phyloP scores from a whole-genome alignment of 2,888 invertebrate genomes.

The Oscheius sp. region DNA sequence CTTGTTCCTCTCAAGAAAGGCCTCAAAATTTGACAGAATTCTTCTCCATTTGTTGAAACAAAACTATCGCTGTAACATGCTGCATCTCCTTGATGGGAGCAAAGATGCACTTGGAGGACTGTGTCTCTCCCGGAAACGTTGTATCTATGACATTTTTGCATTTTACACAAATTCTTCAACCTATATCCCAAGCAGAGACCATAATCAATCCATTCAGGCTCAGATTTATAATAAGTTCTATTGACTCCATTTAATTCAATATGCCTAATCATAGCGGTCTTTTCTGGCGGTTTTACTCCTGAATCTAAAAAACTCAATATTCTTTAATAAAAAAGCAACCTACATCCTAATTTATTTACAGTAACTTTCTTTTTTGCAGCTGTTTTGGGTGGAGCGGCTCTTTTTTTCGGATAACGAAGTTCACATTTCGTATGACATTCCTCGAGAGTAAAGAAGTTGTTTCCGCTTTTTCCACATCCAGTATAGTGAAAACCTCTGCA shows the following conservation, averaged over 20 bases:
- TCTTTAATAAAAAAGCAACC: background rate
- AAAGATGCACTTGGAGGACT: constrained; percentile 58
- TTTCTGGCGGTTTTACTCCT: constrained; percentile 42
- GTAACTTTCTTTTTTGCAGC: constrained; percentile 6
- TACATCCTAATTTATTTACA: constrained; percentile 25
- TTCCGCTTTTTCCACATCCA: constrained; percentile 63
- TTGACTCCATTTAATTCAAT: constrained; percentile 40
- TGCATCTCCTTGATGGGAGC: constrained; percentile 54
- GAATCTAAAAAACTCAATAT: constrained; percentile 36
- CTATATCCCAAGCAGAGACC: constrained; percentile 63
- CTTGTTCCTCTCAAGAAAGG: constrained; percentile 54
- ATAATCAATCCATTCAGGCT: constrained; percentile 61
- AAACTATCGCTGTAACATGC: constrained; percentile 48
- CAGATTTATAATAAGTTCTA: constrained; percentile 58
- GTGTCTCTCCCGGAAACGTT: constrained; percentile 62
- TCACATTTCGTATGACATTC: constrained; percentile 53
- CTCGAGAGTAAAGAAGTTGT: constrained; percentile 57
- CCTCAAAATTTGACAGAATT: constrained; percentile 52
- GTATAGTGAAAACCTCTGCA: constrained; percentile 68
- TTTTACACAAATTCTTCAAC: constrained; percentile 23
- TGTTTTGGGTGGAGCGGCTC: background rate
- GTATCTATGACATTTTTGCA: constrained; percentile 38
- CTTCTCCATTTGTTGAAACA: constrained; percentile 52
- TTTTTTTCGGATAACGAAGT: constrained; percentile 12
- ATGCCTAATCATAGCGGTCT: constrained; percentile 50